phyloP scores from a whole-genome alignment of 1,140 invertebrate genomes.

The Drosophila triauraria region DNA sequence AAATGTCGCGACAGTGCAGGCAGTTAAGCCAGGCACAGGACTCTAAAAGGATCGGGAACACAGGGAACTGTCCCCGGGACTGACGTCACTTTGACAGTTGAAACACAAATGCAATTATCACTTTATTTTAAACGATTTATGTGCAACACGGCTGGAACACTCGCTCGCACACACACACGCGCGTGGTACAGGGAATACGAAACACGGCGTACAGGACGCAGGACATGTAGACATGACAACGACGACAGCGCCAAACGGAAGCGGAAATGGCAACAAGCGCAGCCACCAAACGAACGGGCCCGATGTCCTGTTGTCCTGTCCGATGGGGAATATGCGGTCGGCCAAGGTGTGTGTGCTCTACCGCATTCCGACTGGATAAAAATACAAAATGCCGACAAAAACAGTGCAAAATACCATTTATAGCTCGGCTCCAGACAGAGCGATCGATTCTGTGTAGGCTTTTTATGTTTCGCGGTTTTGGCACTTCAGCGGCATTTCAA shows the following conservation, averaged over 20 bases:
- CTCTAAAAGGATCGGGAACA: slow-evolving; percentile 12
- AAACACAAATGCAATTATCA: slow-evolving; percentile 84
- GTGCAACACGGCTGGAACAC: slow-evolving; percentile 63
- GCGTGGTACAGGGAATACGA: background rate
- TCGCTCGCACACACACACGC: slow-evolving; percentile 1
- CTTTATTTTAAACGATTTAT: slow-evolving; percentile 84
- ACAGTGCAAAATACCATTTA: slow-evolving; percentile 14
- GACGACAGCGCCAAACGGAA: slow-evolving; percentile 73
- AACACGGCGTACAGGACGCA: slow-evolving; percentile 29
- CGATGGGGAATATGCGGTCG: slow-evolving; percentile 50
- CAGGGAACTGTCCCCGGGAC: slow-evolving; percentile 38
- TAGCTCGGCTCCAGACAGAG: background rate
- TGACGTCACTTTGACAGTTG: slow-evolving; percentile 78
- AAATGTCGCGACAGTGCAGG: slow-evolving; percentile 66
- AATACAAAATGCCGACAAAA: slow-evolving; percentile 35
- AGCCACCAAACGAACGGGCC: slow-evolving; percentile 47
- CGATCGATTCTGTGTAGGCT: slow-evolving; percentile 9
- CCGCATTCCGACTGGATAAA: slow-evolving; percentile 28
- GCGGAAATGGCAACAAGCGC: slow-evolving; percentile 81
- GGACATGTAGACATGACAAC: slow-evolving; percentile 74
- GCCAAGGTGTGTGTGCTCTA: slow-evolving; percentile 33
- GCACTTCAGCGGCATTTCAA: slow-evolving; percentile 10
- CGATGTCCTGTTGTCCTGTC: slow-evolving; percentile 4
- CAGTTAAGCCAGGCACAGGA: slow-evolving; percentile 40
- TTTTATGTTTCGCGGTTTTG: slow-evolving; percentile 15